Conservation (phyloP, 2,888 invertebrate genomes). For the Cantharis lateralis region DNA sequence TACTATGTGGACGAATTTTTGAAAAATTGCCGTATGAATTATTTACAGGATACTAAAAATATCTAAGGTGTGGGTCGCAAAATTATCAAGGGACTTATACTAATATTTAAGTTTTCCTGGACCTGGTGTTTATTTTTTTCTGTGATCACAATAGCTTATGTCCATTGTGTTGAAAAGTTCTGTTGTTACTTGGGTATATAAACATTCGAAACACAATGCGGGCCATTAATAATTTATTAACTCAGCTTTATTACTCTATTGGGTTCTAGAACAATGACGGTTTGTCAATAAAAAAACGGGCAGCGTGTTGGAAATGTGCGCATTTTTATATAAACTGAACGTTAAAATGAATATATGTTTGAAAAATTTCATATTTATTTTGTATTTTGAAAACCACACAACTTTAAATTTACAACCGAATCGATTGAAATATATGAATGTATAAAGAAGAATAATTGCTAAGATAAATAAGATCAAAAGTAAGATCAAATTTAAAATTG, state of each 20-base stretch:
- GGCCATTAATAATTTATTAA: conserved; percentile 17
- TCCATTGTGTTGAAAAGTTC: conserved; percentile 6
- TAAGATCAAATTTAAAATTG: not conserved
- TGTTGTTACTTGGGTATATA: conserved; percentile 5
- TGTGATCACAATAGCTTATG: conserved; percentile 4
- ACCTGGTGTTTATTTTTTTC: conserved; percentile 4
- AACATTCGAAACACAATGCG: conserved; percentile 11
- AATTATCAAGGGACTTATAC: not conserved
- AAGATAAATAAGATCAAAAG: not conserved
- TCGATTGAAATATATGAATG: not conserved
- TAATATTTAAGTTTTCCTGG: conserved; percentile 3
- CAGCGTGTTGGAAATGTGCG: not conserved
- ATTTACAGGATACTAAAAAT: not conserved
- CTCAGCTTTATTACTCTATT: conserved; percentile 10
- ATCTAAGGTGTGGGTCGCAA: not conserved
- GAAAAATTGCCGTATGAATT: not conserved
- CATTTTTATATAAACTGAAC: not conserved
- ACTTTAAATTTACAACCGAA: not conserved
- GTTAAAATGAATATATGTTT: not conserved
- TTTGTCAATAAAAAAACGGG: not conserved
- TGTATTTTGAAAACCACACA: not conserved
- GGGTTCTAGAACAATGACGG: conserved; percentile 12
- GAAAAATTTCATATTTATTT: not conserved
- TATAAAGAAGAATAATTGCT: not conserved
- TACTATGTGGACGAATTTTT: not conserved